Base-by-base conservation (phyloP, 2,797 vertebrate genomes). In the Macrochelys suwanniensis region DNA sequence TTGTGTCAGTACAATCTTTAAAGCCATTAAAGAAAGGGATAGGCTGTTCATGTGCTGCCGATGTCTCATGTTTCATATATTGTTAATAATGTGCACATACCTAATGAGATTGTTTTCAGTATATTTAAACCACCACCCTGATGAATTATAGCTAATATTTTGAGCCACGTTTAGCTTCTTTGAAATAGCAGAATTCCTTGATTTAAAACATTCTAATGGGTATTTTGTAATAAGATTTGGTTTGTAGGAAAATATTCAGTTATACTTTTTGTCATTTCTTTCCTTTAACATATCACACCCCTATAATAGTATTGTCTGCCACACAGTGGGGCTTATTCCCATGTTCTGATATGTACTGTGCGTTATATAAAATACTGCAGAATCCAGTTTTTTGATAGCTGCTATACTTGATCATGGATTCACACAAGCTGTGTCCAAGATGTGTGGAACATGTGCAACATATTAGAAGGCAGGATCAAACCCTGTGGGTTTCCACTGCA, bases 281-380 rank as follows among this genome's bases (percentile, higher is more conserved):
- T 0, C 0, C 33, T 89, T 82, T 92, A 50, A 33, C 0, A 0
- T 89, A 31, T 56, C 28, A 51, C 15, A 8, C 80, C 53, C 33
- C 13, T 33, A 37, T 49, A 59, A 56, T 33, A 80, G 59, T 25
- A 37, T 84, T 65, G 33, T n/a, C 33, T 19, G 7, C 33, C n/a
- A 23, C 11, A 42, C 19, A 11, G n/a, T 71, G n/a, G 5, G 19
- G 19, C n/a, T 21, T 37, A 68, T 68, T 95, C 21, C 88, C 59
- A 59, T 89, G 31, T 87, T 94, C 49, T n/a, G 68, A 0, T 37
- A 87, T 81, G 8, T 84, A 26, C 1, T 89, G 7, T 31, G 12
- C 87, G 33, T 57, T 89, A 2, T 10, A 3, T 3, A 6, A 33
- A 65, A 82, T 26, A 80, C 80, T 82, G 86, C 56, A 37, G 82